Evolutionary conservation across 2,888 invertebrate genomes (phyloP).

Genomic region (Caenorhabditis macrosperma): DNA sequence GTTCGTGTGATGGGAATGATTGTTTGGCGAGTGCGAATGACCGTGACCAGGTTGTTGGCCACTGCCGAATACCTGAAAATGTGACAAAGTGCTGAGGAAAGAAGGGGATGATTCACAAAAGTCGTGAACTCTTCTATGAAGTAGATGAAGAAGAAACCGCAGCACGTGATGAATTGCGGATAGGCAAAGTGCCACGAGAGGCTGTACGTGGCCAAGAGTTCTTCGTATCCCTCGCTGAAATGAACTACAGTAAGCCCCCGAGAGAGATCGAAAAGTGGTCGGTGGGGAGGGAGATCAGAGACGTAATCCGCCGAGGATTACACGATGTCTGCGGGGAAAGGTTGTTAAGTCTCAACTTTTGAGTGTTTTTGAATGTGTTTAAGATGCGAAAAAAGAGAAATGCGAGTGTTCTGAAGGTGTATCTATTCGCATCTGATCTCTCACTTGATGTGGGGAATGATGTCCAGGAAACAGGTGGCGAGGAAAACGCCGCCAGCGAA

Average conservation of each 20-base stretch:
- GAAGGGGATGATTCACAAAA: constrained; percentile 31
- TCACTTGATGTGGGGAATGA: constrained; percentile 77
- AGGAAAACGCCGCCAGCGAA: constrained; percentile 74
- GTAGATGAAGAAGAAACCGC: constrained; percentile 79
- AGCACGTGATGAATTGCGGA: constrained; percentile 77
- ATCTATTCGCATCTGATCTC: too few relatives aligned
- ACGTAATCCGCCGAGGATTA: not conserved
- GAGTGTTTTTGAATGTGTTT: not conserved
- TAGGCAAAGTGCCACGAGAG: constrained; percentile 70
- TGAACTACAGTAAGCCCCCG: not conserved
- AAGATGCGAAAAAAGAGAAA: too few relatives aligned
- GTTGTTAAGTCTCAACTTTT: too few relatives aligned
- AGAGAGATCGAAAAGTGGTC: not conserved
- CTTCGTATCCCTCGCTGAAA: constrained; percentile 64
- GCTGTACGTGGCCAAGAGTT: constrained; percentile 39
- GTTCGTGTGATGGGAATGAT: constrained; percentile 9
- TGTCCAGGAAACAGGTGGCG: constrained; percentile 77
- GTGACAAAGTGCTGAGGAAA: not conserved
- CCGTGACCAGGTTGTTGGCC: constrained; percentile 60
- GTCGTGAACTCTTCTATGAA: constrained; percentile 76
- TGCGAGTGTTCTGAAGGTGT: too few relatives aligned
- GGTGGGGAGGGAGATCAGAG: not conserved
- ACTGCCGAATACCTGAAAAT: constrained; percentile 60
- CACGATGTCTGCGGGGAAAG: not conserved
- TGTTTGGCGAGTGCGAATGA: constrained; percentile 63